Conservation (phyloP, 1,140 invertebrate genomes). For the Drosophila sproati region DNA sequence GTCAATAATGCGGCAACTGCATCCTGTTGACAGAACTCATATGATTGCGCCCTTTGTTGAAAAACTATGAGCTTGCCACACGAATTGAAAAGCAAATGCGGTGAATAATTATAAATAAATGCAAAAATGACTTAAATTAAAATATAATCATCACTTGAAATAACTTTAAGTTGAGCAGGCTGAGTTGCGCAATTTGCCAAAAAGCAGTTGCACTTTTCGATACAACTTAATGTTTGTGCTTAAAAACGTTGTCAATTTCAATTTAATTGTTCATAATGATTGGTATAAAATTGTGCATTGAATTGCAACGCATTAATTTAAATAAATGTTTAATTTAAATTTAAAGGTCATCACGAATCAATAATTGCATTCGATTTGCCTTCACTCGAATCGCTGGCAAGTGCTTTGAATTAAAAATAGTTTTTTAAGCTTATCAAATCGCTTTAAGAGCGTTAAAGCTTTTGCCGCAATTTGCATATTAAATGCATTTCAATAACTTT, state of each 20-base stretch:
- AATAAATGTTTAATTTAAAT: slow-evolving; percentile 11
- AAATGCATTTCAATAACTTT: background rate
- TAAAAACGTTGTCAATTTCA: slow-evolving; percentile 7
- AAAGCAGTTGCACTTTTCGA: slow-evolving; percentile 9
- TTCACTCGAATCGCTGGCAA: background rate
- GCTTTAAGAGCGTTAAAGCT: background rate
- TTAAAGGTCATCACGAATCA: slow-evolving; percentile 2
- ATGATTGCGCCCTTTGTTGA: slow-evolving; percentile 39
- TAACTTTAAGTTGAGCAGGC: slow-evolving; percentile 17
- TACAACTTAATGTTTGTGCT: background rate
- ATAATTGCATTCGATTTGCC: slow-evolving; percentile 4
- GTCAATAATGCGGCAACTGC: slow-evolving; percentile 26
- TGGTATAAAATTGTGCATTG: background rate
- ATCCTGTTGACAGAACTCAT: slow-evolving; percentile 17
- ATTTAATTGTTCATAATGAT: slow-evolving; percentile 21
- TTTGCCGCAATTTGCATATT: slow-evolving; percentile 1
- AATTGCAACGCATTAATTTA: background rate
- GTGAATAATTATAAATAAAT: slow-evolving; percentile 14
- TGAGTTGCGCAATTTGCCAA: slow-evolving; percentile 21
- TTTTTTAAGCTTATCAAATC: background rate
- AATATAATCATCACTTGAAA: slow-evolving; percentile 1
- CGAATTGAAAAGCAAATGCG: background rate
- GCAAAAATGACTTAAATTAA: slow-evolving; percentile 1
- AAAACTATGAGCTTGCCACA: slow-evolving; percentile 25
- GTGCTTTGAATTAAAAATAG: slow-evolving; percentile 1